A percentile compares a stretch with the other conserved stretches of the same genome.
Evolutionary conservation across 2,888 invertebrate genomes (phyloP).

Genomic region (Cerceris ruficornis): DNA sequence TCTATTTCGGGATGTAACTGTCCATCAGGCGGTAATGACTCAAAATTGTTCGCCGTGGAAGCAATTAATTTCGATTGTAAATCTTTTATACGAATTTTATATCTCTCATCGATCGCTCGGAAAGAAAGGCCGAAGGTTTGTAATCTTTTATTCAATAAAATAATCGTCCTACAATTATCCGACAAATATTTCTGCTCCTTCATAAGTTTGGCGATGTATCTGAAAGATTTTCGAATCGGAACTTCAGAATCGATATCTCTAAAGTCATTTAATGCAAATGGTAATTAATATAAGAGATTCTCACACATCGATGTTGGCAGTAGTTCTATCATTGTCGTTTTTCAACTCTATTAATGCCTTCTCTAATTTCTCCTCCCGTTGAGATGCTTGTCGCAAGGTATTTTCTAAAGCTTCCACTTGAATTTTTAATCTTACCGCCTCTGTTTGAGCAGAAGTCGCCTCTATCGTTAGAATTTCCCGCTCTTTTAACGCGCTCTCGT

Average conservation of each 20-base stretch:
- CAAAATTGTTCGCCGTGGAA: constrained; percentile 7
- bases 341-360: constrained; percentile 59
- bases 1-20: constrained; percentile 36
- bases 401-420: constrained; percentile 64
- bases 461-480: constrained; percentile 69
- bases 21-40: background rate
- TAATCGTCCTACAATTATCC: constrained; percentile 62
- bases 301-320: constrained; percentile 31
- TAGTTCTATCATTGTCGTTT: constrained; percentile 54
- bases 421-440: constrained; percentile 67
- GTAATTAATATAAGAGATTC: constrained; percentile 7
- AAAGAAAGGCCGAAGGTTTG: constrained; percentile 68
- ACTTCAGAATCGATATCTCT: background rate
- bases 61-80: constrained; percentile 57
- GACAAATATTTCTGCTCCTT: constrained; percentile 72
- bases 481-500: constrained; percentile 66
- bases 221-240: constrained; percentile 39
- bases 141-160: constrained; percentile 70
- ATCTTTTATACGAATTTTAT: constrained; percentile 63
- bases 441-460: constrained; percentile 61
- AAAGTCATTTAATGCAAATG: background rate
- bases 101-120: constrained; percentile 63
- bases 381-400: constrained; percentile 46
- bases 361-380: constrained; percentile 60
- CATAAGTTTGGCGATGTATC: constrained; percentile 71